Percentiles rank a stretch among this genome's conserved stretches.
These are phyloP conservation scores for Bos indicus DNA, from an alignment of 2,113 vertebrate genomes.

Conservation along the genomic window DNA sequence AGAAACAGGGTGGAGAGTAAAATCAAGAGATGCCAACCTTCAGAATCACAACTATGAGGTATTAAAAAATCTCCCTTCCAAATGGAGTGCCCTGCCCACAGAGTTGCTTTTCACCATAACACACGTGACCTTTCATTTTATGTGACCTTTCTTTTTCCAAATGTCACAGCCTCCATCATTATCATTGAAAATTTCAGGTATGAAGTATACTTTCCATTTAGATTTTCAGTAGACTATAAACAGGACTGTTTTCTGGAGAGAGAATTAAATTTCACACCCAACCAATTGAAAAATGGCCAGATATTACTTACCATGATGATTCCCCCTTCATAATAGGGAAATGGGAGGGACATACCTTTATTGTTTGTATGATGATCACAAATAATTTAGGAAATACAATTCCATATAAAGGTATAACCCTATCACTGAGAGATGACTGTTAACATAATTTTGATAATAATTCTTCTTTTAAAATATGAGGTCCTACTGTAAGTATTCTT, in stretches of 20 bases:
- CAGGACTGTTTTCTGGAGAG: not conserved
- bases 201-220: not conserved
- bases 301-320: not conserved
- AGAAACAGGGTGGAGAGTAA: not conserved
- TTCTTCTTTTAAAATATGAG: not conserved
- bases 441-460: not conserved
- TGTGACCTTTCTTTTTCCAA: not conserved
- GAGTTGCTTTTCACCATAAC: not conserved
- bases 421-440: not conserved
- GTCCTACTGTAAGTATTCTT: not conserved
- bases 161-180: not conserved
- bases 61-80: not conserved
- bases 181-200: not conserved
- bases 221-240: not conserved
- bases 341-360: not conserved
- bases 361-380: not conserved
- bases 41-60: not conserved
- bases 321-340: not conserved
- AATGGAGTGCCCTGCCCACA: not conserved
- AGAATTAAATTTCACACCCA: not conserved
- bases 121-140: not conserved
- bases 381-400: slow-evolving; percentile 15
- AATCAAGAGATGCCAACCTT: not conserved
- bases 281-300: not conserved
- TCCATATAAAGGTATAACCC: not conserved